phyloP scores from a whole-genome alignment of 2,888 invertebrate species.

The Trissonchulus latispiculum region DNA sequence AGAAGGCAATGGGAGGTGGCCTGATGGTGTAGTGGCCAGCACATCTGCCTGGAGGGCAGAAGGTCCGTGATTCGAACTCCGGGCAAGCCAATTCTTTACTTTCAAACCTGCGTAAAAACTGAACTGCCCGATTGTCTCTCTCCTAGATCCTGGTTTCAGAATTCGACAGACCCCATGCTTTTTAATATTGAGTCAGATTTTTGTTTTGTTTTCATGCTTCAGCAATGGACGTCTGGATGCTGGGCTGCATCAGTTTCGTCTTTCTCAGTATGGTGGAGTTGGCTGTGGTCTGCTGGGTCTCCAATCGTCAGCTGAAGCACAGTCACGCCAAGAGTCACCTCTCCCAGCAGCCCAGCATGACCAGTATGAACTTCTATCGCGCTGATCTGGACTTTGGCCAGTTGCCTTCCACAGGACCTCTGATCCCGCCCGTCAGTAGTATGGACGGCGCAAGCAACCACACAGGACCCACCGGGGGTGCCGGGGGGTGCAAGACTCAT shows the following conservation, averaged over 20 bases:
- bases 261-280: slow-evolving; percentile 43
- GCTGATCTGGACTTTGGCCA: neutral
- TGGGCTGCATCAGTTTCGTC: slow-evolving; percentile 40
- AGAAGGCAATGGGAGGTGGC: no score
- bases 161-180: no score
- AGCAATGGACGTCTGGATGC: slow-evolving; percentile 13
- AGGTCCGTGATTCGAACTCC: no score
- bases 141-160: no score
- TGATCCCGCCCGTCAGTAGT: neutral
- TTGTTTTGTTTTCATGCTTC: no score
- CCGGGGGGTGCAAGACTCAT: no score
- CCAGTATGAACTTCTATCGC: neutral
- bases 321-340: neutral
- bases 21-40: no score
- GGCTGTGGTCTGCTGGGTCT: slow-evolving; percentile 42
- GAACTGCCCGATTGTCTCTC: no score
- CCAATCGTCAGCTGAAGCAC: slow-evolving; percentile 5
- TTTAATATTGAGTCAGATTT: no score
- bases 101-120: no score
- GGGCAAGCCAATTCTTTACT: no score
- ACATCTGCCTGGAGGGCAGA: no score
- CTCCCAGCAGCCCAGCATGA: neutral
- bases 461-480: neutral
- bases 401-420: neutral
- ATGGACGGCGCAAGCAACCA: neutral